phyloP scores from a whole-genome alignment of 2,113 vertebrate genomes.

The Willisornis vidua region DNA sequence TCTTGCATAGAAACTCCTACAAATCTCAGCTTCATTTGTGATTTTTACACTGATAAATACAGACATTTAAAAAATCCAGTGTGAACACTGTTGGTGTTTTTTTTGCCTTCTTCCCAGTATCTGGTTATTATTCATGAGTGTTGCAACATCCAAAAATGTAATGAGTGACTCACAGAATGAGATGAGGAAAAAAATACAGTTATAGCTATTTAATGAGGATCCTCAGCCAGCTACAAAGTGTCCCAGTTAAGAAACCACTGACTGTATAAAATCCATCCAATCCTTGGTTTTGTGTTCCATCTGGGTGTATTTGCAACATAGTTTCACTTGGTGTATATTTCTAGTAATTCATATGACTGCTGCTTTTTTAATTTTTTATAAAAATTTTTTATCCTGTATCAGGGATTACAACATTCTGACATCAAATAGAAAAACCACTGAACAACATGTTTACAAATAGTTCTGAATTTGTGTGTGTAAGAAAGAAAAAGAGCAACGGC shows the following conservation, averaged over 20 bases:
- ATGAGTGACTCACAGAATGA: constrained; percentile 24
- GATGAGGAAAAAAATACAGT: constrained; percentile 21
- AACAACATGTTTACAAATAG: neutral
- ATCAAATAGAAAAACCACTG: neutral
- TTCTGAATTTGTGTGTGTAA: neutral
- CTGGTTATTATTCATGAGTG: constrained; percentile 39
- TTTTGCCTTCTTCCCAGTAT: neutral
- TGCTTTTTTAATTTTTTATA: neutral
- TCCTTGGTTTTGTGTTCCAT: neutral
- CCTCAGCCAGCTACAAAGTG: neutral
- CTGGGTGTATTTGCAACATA: neutral
- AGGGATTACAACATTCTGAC: neutral
- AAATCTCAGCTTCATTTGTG: constrained; percentile 2
- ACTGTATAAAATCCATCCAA: neutral
- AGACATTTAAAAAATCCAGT: neutral
- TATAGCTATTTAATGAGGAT: neutral
- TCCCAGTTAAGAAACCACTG: neutral
- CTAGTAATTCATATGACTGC: neutral
- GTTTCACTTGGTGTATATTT: neutral
- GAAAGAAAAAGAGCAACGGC: neutral
- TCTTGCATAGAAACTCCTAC: neutral
- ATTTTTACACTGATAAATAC: constrained; percentile 24
- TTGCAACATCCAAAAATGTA: constrained; percentile 42
- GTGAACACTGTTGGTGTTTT: neutral
- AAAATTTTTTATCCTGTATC: neutral